Conservation (phyloP, 2,888 invertebrate species). For the Saturnia pavonia region DNA sequence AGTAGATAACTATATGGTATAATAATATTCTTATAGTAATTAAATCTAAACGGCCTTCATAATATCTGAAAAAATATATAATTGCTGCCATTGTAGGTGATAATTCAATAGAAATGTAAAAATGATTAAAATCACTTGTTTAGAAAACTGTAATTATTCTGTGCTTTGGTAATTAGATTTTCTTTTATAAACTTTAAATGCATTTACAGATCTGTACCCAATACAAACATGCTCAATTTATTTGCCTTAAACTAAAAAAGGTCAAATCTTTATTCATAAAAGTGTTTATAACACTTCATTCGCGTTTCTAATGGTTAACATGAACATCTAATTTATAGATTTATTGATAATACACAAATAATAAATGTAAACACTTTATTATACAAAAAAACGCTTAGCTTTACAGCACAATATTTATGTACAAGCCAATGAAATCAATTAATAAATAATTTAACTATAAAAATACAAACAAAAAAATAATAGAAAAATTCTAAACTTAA, state of each 20-base stretch:
- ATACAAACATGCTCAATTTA: too few species aligned
- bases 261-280: not conserved
- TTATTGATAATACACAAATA: slow-evolving; percentile 28
- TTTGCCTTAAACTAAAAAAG: not conserved
- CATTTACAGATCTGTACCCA: too few species aligned
- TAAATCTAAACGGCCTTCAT: too few species aligned
- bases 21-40: too few species aligned
- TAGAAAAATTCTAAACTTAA: slow-evolving; percentile 34
- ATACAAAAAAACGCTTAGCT: slow-evolving; percentile 46
- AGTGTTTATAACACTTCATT: not conserved
- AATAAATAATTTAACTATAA: slow-evolving; percentile 61
- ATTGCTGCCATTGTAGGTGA: too few species aligned
- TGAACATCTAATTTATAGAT: not conserved
- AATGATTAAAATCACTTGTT: too few species aligned
- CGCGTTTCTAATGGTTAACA: not conserved
- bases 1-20: not conserved
- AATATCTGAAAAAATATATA: too few species aligned
- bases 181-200: too few species aligned
- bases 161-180: too few species aligned
- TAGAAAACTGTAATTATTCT: not conserved
- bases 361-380: slow-evolving; percentile 47
- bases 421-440: slow-evolving; percentile 61
- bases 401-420: slow-evolving; percentile 55
- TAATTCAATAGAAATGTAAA: too few species aligned
- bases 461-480: slow-evolving; percentile 41